Conservation (phyloP, 2,797 vertebrate genomes). For the Pelobates cultripes region DNA sequence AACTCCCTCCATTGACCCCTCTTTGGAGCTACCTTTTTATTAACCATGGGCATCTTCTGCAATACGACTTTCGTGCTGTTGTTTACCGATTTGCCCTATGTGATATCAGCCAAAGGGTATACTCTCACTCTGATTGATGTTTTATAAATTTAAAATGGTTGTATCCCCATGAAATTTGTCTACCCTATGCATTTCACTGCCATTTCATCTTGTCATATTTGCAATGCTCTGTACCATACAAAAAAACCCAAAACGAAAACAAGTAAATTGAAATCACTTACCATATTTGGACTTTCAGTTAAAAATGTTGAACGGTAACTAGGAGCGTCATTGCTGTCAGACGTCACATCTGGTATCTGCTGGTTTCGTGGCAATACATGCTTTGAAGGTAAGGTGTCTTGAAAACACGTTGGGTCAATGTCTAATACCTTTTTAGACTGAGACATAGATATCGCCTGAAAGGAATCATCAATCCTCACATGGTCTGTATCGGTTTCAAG, state of each 20-base stretch:
- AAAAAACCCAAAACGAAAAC: neutral
- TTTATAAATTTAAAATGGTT: too few species aligned
- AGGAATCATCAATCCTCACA: slow-evolving; percentile 70
- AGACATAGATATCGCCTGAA: slow-evolving; percentile 34
- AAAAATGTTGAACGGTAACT: slow-evolving; percentile 76
- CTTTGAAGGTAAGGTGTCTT: slow-evolving; percentile 53
- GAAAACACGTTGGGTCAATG: slow-evolving; percentile 57
- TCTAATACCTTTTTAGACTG: slow-evolving; percentile 60
- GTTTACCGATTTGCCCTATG: too few species aligned
- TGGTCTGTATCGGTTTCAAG: slow-evolving; percentile 74
- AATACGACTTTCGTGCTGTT: too few species aligned
- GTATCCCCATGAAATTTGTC: too few species aligned
- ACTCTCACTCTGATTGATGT: too few species aligned
- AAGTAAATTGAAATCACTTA: slow-evolving; percentile 65
- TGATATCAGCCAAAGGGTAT: too few species aligned
- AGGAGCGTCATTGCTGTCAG: slow-evolving; percentile 63
- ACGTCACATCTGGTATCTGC: slow-evolving; percentile 60
- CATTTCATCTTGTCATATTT: too few species aligned
- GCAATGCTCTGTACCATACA: neutral
- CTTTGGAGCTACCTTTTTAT: too few species aligned
- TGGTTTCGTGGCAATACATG: slow-evolving; percentile 25
- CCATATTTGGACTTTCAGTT: slow-evolving; percentile 73
- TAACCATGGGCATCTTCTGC: too few species aligned
- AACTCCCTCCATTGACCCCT: too few species aligned
- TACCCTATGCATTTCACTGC: too few species aligned